Evolutionary conservation across 2,888 invertebrate genomes (phyloP).

Genomic region (Melieria omissa): DNA sequence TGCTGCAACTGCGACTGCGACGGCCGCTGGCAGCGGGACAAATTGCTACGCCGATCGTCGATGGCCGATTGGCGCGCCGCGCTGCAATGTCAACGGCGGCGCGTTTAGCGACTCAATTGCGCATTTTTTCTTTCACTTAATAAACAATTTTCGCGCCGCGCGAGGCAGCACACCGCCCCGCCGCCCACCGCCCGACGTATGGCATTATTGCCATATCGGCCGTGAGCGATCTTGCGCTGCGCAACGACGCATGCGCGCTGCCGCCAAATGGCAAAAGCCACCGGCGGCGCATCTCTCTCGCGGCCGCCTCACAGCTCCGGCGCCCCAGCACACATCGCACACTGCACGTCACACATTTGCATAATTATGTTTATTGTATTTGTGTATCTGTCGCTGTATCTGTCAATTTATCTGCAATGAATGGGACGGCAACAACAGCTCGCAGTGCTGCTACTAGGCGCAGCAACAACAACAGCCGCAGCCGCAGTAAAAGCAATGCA

Average conservation of each 20-base stretch:
- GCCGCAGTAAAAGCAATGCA: too few species aligned
- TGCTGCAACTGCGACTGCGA: not conserved
- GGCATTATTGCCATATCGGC: constrained; percentile 8
- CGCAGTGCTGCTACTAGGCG: not conserved
- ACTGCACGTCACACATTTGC: constrained; percentile 15
- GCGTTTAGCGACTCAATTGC: constrained; percentile 28
- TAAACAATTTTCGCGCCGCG: constrained; percentile 30
- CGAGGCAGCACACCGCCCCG: constrained; percentile 17
- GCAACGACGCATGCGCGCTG: constrained; percentile 2
- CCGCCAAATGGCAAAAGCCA: not conserved
- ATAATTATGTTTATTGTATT: constrained; percentile 30
- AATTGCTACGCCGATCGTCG: constrained; percentile 6
- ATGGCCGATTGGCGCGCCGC: constrained; percentile 45
- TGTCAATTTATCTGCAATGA: constrained; percentile 24
- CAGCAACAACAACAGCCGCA: too few species aligned
- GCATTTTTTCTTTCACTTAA: constrained; percentile 47
- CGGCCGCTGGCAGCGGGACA: constrained; percentile 13
- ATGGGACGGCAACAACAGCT: constrained; percentile 3
- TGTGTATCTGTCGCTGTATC: constrained; percentile 24
- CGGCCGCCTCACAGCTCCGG: not conserved
- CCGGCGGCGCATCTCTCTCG: constrained; percentile 8
- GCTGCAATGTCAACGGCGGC: constrained; percentile 46
- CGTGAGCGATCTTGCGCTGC: constrained; percentile 24
- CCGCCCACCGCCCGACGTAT: constrained; percentile 6
- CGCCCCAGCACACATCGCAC: constrained; percentile 7